Conservation (phyloP, 1,140 invertebrate genomes). For the Drosophila grimshawi region DNA sequence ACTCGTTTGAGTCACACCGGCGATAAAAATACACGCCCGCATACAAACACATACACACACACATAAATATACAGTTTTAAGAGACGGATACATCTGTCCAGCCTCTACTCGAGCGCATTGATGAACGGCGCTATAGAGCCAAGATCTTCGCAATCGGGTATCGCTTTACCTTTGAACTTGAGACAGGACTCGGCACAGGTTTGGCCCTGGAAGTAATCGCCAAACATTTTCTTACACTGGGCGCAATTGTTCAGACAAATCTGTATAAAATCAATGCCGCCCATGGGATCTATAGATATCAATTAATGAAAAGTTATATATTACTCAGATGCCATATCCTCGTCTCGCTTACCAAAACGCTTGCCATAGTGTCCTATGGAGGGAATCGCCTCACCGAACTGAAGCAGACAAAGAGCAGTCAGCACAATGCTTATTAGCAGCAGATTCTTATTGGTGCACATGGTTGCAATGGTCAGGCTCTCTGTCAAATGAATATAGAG, state of each 20-base stretch:
- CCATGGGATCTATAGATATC: constrained; percentile 65
- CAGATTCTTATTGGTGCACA: constrained; percentile 57
- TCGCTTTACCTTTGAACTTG: constrained; percentile 91
- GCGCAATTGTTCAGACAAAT: constrained; percentile 93
- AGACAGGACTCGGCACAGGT: constrained; percentile 92
- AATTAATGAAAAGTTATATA: background rate
- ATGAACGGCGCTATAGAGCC: constrained; percentile 92
- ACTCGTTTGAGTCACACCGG: constrained; percentile 57
- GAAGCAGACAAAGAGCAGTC: constrained; percentile 50
- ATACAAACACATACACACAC: background rate
- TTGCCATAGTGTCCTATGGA: constrained; percentile 74
- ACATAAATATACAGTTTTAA: constrained; percentile 22
- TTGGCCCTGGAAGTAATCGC: constrained; percentile 92
- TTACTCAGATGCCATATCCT: background rate
- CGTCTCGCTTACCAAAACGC: constrained; percentile 66
- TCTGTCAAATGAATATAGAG: background rate
- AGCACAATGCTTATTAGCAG: constrained; percentile 48
- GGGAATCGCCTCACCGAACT: constrained; percentile 57
- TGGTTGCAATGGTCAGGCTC: constrained; percentile 33
- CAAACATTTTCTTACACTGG: constrained; percentile 94
- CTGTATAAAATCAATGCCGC: constrained; percentile 81
- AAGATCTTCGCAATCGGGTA: constrained; percentile 93
- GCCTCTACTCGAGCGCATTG: constrained; percentile 85
- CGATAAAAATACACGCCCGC: constrained; percentile 50
- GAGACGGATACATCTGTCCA: constrained; percentile 23